Conservation (phyloP, 2,797 vertebrate species). For the Selene dorsalis region DNA sequence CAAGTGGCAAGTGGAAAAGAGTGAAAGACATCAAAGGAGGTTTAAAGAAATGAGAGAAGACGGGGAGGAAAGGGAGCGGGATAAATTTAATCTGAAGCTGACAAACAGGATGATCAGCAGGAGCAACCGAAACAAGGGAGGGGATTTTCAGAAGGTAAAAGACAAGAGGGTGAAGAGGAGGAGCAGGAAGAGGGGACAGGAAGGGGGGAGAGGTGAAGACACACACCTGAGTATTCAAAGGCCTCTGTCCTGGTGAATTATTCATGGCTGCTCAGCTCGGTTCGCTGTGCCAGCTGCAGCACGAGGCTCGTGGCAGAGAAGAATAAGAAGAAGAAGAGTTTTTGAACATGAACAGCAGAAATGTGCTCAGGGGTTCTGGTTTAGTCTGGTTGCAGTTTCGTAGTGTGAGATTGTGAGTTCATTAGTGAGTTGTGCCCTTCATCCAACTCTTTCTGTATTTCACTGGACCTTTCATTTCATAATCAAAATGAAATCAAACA, state of each 20-base stretch:
- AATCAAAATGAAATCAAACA: background rate
- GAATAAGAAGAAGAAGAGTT: conserved; percentile 1
- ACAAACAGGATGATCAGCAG: conserved; percentile 17
- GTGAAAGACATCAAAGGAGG: background rate
- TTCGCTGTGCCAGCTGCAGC: conserved; percentile 36
- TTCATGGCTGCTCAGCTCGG: conserved; percentile 65
- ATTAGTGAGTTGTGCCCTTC: background rate
- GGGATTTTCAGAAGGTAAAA: conserved; percentile 31
- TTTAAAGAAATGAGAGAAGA: too few relatives aligned
- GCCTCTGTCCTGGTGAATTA: conserved; percentile 62
- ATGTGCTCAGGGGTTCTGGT: conserved; percentile 2
- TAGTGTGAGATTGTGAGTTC: background rate
- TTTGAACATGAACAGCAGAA: conserved; percentile 2
- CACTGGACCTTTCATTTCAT: background rate
- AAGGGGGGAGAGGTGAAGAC: conserved; percentile 1
- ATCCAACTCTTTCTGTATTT: too few relatives aligned
- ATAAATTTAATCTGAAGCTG: too few relatives aligned
- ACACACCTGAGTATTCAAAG: conserved; percentile 52
- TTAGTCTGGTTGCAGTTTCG: conserved; percentile 23
- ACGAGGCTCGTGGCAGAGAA: conserved; percentile 41
- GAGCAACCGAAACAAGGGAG: background rate
- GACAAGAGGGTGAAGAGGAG: background rate
- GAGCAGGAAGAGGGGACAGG: background rate
- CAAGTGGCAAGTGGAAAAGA: too few relatives aligned
- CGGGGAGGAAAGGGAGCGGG: background rate